Evolutionary conservation across 2,113 vertebrate species (phyloP).

Genomic region (Butastur rufipennis): DNA sequence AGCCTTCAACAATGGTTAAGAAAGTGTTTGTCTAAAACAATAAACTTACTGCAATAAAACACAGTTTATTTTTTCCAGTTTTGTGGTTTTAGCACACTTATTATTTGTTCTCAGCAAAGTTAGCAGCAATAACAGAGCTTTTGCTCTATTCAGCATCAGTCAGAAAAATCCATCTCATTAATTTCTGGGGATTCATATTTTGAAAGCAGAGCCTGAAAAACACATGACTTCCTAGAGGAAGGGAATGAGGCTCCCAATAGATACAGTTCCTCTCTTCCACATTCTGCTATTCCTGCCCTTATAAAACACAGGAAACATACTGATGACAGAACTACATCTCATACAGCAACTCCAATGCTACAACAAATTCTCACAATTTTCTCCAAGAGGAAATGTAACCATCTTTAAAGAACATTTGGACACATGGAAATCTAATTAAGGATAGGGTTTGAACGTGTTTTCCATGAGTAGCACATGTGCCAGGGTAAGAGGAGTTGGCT

Average conservation of each 20-base stretch:
- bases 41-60: not conserved
- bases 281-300: not conserved
- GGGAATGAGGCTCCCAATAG: not conserved
- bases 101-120: not conserved
- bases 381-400: not conserved
- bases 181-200: not conserved
- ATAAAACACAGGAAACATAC: not conserved
- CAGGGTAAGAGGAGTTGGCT: not conserved
- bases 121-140: not conserved
- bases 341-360: not conserved
- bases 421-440: not conserved
- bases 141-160: not conserved
- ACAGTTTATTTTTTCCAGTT: not conserved
- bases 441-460: not conserved
- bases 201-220: not conserved
- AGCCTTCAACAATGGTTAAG: not conserved
- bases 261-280: not conserved
- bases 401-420: not conserved
- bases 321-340: not conserved
- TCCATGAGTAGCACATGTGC: not conserved
- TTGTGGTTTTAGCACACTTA: not conserved
- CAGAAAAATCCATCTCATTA: not conserved
- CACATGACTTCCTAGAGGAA: not conserved
- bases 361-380: not conserved
- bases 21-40: not conserved